Conservation (phyloP, 2,113 vertebrate genomes). For the Serilophus lunatus region DNA sequence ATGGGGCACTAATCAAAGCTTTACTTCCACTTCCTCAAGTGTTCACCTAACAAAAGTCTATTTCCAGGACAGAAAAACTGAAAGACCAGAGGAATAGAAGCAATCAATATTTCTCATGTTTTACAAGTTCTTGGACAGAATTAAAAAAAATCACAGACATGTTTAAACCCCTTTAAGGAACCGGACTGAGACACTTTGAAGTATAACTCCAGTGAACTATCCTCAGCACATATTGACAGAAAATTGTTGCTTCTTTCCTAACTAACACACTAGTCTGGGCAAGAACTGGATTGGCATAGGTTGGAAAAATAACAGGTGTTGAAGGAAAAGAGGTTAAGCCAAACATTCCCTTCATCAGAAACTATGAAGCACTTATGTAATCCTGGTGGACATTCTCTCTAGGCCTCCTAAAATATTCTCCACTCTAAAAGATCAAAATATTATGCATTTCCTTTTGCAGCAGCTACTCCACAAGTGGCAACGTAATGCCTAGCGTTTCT, state of each 20-base stretch:
- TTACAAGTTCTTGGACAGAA: not conserved
- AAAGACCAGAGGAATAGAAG: not conserved
- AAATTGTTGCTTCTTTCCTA: not conserved
- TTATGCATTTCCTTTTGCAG: not conserved
- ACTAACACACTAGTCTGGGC: not conserved
- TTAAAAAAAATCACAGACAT: not conserved
- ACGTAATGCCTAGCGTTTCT: not conserved
- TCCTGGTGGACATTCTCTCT: not conserved
- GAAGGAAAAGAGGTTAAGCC: not conserved
- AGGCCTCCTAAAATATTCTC: not conserved
- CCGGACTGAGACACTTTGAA: rapidly evolving
- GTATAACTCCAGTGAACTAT: not conserved
- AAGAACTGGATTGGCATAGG: not conserved
- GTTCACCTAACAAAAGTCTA: not conserved
- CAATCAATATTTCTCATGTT: not conserved
- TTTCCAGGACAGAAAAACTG: not conserved
- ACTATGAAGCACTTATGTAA: not conserved
- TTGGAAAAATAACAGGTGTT: not conserved
- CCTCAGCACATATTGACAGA: not conserved
- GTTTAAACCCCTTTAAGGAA: not conserved
- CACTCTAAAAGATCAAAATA: not conserved
- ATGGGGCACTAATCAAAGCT: not conserved
- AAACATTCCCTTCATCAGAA: not conserved
- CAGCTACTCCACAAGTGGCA: not conserved
- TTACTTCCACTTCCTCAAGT: not conserved